Percentiles rank a stretch among this genome's conserved stretches.
These are phyloP conservation scores for Caenorhabditis panamensis DNA, from an alignment of 2,888 invertebrate species.

Conservation along the genomic window DNA sequence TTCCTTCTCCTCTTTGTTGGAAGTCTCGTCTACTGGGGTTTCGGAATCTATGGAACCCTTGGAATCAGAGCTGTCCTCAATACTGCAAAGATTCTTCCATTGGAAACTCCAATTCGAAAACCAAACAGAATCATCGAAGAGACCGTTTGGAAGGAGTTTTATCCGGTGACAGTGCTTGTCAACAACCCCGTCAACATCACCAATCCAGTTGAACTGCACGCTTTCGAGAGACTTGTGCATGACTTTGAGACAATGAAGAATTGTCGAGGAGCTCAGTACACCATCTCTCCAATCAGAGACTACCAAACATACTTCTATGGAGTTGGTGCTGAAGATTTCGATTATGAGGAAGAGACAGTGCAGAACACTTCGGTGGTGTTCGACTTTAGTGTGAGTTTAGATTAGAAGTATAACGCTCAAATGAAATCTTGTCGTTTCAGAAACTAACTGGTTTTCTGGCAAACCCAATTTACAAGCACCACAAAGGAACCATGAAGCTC, in stretches of 20 bases:
- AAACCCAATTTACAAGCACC: conserved; percentile 74
- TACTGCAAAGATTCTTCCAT: conserved; percentile 79
- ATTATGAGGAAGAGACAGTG: conserved; percentile 61
- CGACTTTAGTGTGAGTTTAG: conserved; percentile 43
- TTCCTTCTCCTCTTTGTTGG: conserved; percentile 47
- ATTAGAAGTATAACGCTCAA: background rate
- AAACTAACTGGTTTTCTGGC: conserved; percentile 72
- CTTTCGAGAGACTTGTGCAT: conserved; percentile 69
- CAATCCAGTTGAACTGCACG: conserved; percentile 45
- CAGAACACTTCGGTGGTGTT: conserved; percentile 27
- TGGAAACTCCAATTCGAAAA: conserved; percentile 74
- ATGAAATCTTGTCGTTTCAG: conserved; percentile 3
- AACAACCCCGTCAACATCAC: conserved; percentile 76
- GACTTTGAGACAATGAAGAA: conserved; percentile 76
- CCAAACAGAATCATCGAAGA: conserved; percentile 78
- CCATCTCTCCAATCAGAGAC: conserved; percentile 77
- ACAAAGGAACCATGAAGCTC: conserved; percentile 69
- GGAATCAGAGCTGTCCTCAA: conserved; percentile 73
- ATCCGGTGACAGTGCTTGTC: conserved; percentile 79
- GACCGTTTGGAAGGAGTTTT: conserved; percentile 79
- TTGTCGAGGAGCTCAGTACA: conserved; percentile 74
- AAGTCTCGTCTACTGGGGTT: conserved; percentile 59
- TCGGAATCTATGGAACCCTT: conserved; percentile 73
- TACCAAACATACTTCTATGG: conserved; percentile 73
- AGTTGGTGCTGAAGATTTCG: conserved; percentile 70